phyloP scores from a whole-genome alignment of 2,113 vertebrate species.

The Rissa tridactyla region DNA sequence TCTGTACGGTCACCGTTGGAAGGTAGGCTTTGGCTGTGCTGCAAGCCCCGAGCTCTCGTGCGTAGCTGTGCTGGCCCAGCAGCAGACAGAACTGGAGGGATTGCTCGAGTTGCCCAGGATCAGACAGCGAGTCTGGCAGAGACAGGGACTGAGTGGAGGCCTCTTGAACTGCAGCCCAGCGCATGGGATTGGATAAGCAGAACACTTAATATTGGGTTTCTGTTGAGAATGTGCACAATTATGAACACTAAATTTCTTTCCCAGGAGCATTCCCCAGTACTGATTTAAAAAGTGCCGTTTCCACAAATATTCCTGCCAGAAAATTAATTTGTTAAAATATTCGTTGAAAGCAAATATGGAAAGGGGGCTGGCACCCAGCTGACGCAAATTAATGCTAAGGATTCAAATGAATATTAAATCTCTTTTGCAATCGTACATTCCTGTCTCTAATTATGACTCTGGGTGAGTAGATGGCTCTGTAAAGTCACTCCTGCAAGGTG shows the following conservation, averaged over 20 bases:
- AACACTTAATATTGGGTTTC: background rate
- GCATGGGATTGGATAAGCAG: background rate
- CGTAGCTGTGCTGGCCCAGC: background rate
- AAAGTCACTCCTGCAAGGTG: slow-evolving; percentile 58
- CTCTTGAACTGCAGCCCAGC: background rate
- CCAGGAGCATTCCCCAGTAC: background rate
- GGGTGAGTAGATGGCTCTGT: slow-evolving; percentile 4
- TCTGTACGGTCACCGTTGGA: background rate
- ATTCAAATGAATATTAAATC: slow-evolving; percentile 35
- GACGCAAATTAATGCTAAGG: slow-evolving; percentile 9
- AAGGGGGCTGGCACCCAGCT: background rate
- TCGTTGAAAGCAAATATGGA: background rate
- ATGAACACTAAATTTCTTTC: background rate
- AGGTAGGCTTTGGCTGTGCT: background rate
- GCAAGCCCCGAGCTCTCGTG: background rate
- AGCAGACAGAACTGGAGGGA: background rate
- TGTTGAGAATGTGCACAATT: background rate
- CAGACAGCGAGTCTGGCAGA: background rate
- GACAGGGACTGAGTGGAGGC: background rate
- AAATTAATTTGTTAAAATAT: background rate
- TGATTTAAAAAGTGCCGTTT: background rate
- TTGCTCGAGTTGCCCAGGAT: background rate
- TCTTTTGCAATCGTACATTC: slow-evolving; percentile 48
- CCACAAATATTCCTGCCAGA: background rate
- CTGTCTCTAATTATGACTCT: slow-evolving; percentile 42